These are phyloP conservation scores for Leptogaster cylindrica DNA, from an alignment of 2,888 invertebrate genomes.

Conservation along the genomic window DNA sequence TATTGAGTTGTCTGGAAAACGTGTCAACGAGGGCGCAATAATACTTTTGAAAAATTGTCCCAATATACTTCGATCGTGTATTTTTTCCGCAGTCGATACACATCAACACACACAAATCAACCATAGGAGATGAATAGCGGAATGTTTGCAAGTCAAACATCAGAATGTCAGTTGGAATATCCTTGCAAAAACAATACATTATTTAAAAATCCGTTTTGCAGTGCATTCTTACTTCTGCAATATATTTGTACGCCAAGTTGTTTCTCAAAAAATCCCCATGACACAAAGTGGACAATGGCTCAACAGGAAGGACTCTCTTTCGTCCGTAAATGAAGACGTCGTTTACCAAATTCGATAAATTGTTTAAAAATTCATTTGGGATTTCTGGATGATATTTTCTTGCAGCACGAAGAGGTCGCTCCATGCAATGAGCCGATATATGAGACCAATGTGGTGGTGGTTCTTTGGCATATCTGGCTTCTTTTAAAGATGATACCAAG, in stretches of 20 bases:
- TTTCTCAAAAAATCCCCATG: conserved; percentile 61
- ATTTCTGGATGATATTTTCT: conserved; percentile 49
- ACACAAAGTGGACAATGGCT: conserved; percentile 57
- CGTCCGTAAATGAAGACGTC: conserved; percentile 50
- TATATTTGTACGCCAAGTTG: conserved; percentile 59
- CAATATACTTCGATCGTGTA: conserved; percentile 54
- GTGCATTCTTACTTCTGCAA: conserved; percentile 29
- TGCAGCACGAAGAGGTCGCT: conserved; percentile 49
- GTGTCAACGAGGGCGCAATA: conserved; percentile 51
- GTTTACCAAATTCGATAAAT: conserved; percentile 48
- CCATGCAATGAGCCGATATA: conserved; percentile 39
- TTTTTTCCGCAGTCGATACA: conserved; percentile 54
- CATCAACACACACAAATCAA: conserved; percentile 56
- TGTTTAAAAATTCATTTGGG: conserved; percentile 51
- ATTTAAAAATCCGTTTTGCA: background rate
- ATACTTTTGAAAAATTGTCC: conserved; percentile 55
- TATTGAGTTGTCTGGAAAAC: conserved; percentile 45
- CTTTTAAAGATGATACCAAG: conserved; percentile 51
- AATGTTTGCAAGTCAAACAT: conserved; percentile 62
- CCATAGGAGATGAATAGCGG: conserved; percentile 58
- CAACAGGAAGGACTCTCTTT: conserved; percentile 54
- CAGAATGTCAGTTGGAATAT: conserved; percentile 54
- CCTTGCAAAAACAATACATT: conserved; percentile 40
- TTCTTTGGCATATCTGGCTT: conserved; percentile 53
- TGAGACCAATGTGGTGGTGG: conserved; percentile 48